phyloP scores from a whole-genome alignment of 2,797 vertebrate species.

The Scarus forsteni region DNA sequence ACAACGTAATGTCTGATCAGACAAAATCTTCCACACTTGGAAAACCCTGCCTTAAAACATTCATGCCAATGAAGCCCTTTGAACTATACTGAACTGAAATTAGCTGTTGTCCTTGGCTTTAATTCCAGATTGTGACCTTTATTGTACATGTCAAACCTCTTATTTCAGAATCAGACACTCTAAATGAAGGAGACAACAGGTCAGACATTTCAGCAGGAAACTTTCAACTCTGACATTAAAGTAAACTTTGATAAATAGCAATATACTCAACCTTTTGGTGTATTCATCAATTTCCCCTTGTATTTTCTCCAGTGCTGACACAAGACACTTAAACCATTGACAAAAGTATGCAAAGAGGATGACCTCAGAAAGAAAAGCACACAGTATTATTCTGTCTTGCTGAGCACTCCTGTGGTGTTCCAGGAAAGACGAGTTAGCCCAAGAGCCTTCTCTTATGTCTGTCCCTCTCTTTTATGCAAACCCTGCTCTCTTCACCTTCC shows the following conservation, averaged over 20 bases:
- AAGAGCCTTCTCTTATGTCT: constrained; percentile 46
- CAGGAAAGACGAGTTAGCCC: constrained; percentile 70
- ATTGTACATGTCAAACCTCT: too few relatives aligned
- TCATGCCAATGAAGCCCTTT: too few relatives aligned
- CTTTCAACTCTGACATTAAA: neutral
- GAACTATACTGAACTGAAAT: too few relatives aligned
- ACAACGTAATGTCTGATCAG: too few relatives aligned
- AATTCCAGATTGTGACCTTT: too few relatives aligned
- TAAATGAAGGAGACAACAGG: constrained; percentile 31
- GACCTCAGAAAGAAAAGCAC: constrained; percentile 58
- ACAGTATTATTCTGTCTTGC: constrained; percentile 55
- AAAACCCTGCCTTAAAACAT: too few relatives aligned
- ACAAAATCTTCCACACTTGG: too few relatives aligned
- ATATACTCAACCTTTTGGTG: constrained; percentile 20
- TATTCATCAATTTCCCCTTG: neutral
- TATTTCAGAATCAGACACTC: constrained; percentile 5
- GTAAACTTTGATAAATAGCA: neutral
- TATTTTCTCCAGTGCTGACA: constrained; percentile 17
- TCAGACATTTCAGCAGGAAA: constrained; percentile 16
- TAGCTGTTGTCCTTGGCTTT: too few relatives aligned
- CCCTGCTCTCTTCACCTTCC: constrained; percentile 22
- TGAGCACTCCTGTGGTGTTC: constrained; percentile 61
- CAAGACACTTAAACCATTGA: constrained; percentile 35
- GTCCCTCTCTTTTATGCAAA: constrained; percentile 44
- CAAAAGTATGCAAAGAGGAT: constrained; percentile 59